These are phyloP conservation scores for Pyrrhia umbra DNA, from an alignment of 2,888 invertebrate genomes.

Conservation along the genomic window DNA sequence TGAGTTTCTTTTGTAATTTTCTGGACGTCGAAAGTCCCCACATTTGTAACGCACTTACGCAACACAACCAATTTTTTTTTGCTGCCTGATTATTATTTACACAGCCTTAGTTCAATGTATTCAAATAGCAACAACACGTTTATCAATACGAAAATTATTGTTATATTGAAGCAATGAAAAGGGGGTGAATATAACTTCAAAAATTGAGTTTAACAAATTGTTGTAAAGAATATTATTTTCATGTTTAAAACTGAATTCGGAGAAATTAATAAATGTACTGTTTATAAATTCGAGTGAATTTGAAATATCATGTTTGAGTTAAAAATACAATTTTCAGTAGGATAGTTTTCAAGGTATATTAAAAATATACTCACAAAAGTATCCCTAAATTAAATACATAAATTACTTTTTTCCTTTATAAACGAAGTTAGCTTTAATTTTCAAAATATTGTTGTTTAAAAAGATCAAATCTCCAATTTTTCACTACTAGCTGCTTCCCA, in stretches of 20 bases:
- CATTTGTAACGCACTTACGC: too few species aligned
- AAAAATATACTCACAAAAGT: too few species aligned
- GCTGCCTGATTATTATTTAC: too few species aligned
- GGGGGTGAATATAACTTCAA: slow-evolving; percentile 15
- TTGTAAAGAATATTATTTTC: slow-evolving; percentile 28
- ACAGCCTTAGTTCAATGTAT: slow-evolving; percentile 23
- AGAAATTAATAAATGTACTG: slow-evolving; percentile 19
- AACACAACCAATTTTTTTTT: too few species aligned
- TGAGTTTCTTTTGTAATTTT: too few species aligned
- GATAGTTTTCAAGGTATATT: neutral
- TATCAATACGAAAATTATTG: slow-evolving; percentile 21
- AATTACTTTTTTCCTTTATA: too few species aligned
- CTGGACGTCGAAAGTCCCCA: too few species aligned
- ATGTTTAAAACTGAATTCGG: slow-evolving; percentile 23
- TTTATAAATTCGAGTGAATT: slow-evolving; percentile 19
- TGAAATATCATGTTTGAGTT: neutral
- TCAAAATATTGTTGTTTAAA: too few species aligned
- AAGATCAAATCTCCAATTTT: too few species aligned
- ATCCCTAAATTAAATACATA: too few species aligned
- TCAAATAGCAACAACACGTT: slow-evolving; percentile 28
- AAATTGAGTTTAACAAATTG: slow-evolving; percentile 34
- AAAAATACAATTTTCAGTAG: neutral
- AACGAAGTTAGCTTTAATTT: too few species aligned
- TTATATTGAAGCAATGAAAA: slow-evolving; percentile 30
- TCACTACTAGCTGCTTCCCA: too few species aligned